Percentiles rank a stretch among this genome's conserved stretches.
phyloP scores from a whole-genome alignment of 2,113 vertebrate species.

The Sardina pilchardus region DNA sequence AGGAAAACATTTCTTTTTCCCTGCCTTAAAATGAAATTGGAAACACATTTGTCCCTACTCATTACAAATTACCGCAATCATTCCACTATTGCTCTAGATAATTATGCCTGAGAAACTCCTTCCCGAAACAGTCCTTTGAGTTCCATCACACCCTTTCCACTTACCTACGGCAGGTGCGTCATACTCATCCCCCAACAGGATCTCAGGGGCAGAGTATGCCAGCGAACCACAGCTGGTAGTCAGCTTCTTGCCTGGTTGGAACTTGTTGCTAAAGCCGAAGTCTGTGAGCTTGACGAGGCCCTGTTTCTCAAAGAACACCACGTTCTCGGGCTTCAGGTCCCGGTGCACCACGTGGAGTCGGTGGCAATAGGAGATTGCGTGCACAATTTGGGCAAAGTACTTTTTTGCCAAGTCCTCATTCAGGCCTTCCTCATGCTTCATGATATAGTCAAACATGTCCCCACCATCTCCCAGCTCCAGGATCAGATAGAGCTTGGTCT shows the following conservation, averaged over 20 bases:
- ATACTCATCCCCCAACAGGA: slow-evolving; percentile 95
- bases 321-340: slow-evolving; percentile 96
- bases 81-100: background rate
- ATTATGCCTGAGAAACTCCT: background rate
- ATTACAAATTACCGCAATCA: background rate
- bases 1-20: background rate
- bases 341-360: slow-evolving; percentile 95
- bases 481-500: slow-evolving; percentile 97
- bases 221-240: slow-evolving; percentile 97
- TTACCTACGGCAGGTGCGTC: slow-evolving; percentile 96
- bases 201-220: slow-evolving; percentile 96
- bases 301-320: slow-evolving; percentile 98
- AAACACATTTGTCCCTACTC: background rate
- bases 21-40: background rate
- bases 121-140: background rate
- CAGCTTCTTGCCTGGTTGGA: slow-evolving; percentile 96
- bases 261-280: slow-evolving; percentile 99
- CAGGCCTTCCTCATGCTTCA: slow-evolving; percentile 97
- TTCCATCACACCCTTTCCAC: slow-evolving; percentile 50
- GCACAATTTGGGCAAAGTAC: slow-evolving; percentile 97
- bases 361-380: slow-evolving; percentile 98
- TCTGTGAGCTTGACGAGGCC: slow-evolving; percentile 97
- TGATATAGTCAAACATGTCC: slow-evolving; percentile 99
- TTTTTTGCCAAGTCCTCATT: slow-evolving; percentile 95
- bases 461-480: slow-evolving; percentile 95